Evolutionary conservation across 1,140 invertebrate species (phyloP).

Genomic region (silkworm (Bombyx mori)): ASM3026992v2 NC_085110.1:5486001-5486500

Average conservation of each 20-base stretch:
- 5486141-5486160: slow-evolving; percentile 92
- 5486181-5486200: slow-evolving; percentile 89
- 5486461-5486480: too few relatives aligned
- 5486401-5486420: slow-evolving; percentile 65
- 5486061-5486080: slow-evolving; percentile 94
- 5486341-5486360: slow-evolving; percentile 79
- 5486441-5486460: too few relatives aligned
- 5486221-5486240: slow-evolving; percentile 76
- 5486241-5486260: slow-evolving; percentile 74
- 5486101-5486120: slow-evolving; percentile 92
- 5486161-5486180: slow-evolving; percentile 95
- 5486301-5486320: slow-evolving; percentile 78
- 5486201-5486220: slow-evolving; percentile 83
- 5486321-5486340: slow-evolving; percentile 79
- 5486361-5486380: slow-evolving; percentile 76
- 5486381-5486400: slow-evolving; percentile 59
- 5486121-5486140: slow-evolving; percentile 86
- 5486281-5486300: slow-evolving; percentile 74
- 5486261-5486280: slow-evolving; percentile 63
- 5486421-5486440: slow-evolving; percentile 19
- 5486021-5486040: neutral
- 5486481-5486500: too few relatives aligned
- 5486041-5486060: slow-evolving; percentile 79
- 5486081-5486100: slow-evolving; percentile 92
- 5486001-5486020: neutral